Conservation (phyloP, 2,113 vertebrate genomes). For the Uria lomvia region DNA sequence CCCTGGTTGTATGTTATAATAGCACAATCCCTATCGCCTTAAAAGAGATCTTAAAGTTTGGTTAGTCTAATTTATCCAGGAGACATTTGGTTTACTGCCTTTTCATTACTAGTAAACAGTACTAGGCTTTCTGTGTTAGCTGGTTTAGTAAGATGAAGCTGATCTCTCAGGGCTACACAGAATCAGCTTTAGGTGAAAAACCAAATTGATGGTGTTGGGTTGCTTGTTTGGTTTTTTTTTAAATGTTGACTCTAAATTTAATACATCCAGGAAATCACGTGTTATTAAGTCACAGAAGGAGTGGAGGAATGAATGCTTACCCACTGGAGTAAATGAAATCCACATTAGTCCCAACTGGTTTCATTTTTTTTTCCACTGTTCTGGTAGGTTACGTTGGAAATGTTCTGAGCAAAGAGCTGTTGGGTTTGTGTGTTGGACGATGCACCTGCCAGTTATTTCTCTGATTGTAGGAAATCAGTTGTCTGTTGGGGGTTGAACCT, state of each 20-base stretch:
- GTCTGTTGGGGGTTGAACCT: not conserved
- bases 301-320: not conserved
- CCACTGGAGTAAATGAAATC: not conserved
- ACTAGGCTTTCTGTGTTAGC: not conserved
- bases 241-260: not conserved
- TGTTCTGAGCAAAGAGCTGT: not conserved
- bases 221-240: not conserved
- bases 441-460: not conserved
- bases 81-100: not conserved
- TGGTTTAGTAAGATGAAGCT: not conserved
- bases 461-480: not conserved
- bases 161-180: not conserved
- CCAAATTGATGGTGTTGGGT: too few relatives aligned
- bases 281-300: not conserved
- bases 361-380: fast-evolving
- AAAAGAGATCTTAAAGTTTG: not conserved
- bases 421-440: not conserved
- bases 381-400: not conserved
- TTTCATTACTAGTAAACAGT: not conserved
- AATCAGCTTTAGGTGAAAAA: not conserved
- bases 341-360: not conserved
- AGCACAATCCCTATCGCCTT: not conserved
- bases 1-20: not conserved
- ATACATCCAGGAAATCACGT: not conserved
- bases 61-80: not conserved